Percentiles rank a stretch among this genome's conserved stretches.
Conservation (phyloP, 2,888 invertebrate species). For the Acronicta aceris region DNA sequence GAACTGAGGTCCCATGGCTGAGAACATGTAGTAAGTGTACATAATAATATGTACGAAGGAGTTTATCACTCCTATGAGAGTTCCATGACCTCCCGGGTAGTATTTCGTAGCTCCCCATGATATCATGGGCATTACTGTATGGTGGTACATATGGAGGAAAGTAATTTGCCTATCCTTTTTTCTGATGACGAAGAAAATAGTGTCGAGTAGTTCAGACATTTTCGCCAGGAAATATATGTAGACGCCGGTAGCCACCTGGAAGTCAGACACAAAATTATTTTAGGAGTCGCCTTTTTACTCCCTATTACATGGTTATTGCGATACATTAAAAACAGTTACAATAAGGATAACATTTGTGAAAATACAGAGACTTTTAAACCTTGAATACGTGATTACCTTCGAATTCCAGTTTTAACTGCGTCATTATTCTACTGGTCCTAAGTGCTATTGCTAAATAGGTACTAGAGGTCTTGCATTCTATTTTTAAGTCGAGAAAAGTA, state of each 20-base stretch:
- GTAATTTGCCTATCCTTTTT: constrained; percentile 97
- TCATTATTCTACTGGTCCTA: too few species aligned
- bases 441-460: too few species aligned
- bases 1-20: constrained; percentile 96
- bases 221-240: constrained; percentile 97
- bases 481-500: too few species aligned
- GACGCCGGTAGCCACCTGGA: constrained; percentile 92
- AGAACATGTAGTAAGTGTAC: constrained; percentile 97
- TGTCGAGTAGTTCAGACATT: constrained; percentile 96
- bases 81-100: constrained; percentile 96
- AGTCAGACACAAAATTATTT: not conserved
- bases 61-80: constrained; percentile 96
- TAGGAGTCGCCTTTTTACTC: too few species aligned
- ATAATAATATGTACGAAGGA: constrained; percentile 98
- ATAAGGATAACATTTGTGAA: not conserved
- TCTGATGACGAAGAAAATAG: constrained; percentile 97
- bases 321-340: not conserved
- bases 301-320: too few species aligned
- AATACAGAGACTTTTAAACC: too few species aligned
- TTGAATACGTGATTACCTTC: too few species aligned
- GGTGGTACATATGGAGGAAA: constrained; percentile 97
- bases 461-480: too few species aligned
- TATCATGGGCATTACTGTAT: constrained; percentile 98
- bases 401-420: too few species aligned
- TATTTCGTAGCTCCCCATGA: constrained; percentile 98